Percentiles rank a stretch among this genome's conserved stretches.
phyloP scores from a whole-genome alignment of 2,113 vertebrate species.

The Xiphophorus couchianus region DNA sequence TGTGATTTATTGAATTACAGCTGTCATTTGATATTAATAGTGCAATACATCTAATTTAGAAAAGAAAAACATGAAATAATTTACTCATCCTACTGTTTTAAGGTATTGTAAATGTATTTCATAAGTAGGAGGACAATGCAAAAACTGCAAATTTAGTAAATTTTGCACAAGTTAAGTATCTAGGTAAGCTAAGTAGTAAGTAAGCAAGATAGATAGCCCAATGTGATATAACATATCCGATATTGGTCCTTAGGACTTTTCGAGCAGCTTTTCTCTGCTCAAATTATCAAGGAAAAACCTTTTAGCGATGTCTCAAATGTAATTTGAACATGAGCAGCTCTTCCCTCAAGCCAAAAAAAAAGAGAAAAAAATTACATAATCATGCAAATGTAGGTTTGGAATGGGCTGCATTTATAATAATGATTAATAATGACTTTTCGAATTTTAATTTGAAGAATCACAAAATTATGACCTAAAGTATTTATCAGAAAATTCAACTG shows the following conservation, averaged over 20 bases:
- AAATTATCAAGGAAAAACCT: conserved; percentile 7
- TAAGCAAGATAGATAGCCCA: neutral
- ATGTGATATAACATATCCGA: neutral
- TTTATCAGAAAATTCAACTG: conserved; percentile 23
- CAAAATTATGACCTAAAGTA: conserved; percentile 22
- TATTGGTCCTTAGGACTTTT: neutral
- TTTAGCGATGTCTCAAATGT: conserved; percentile 12
- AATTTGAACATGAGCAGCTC: conserved; percentile 17
- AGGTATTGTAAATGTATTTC: neutral
- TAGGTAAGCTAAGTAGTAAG: neutral
- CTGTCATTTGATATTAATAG: too few species aligned
- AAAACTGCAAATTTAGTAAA: too few species aligned
- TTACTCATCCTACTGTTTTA: too few species aligned
- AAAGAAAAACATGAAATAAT: too few species aligned
- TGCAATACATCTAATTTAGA: too few species aligned
- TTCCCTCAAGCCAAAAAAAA: conserved; percentile 25
- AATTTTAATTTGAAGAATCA: conserved; percentile 28
- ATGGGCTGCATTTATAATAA: conserved; percentile 39
- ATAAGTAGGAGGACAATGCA: neutral
- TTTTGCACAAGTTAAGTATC: neutral
- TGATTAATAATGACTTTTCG: conserved; percentile 12
- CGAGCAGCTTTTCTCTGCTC: neutral
- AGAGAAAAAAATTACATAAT: conserved; percentile 19
- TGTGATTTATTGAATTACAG: too few species aligned
- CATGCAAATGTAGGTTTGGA: conserved; percentile 36